Evolutionary conservation across 2,888 invertebrate genomes (phyloP), one percentile per base, ranked within the genome.

Genomic region (Drosophila falleni): DNA sequence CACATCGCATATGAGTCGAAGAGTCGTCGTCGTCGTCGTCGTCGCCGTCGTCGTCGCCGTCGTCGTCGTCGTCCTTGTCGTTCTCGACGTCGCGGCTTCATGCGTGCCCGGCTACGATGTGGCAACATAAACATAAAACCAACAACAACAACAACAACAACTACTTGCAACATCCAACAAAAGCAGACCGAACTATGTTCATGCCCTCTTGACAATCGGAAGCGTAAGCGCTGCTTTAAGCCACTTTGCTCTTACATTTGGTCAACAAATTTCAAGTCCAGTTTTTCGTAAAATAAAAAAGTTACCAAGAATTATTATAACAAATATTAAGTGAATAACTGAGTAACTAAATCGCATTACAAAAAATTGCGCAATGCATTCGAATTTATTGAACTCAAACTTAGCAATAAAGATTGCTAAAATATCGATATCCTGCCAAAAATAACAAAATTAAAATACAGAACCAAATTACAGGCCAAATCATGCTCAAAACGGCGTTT

Each of bases 81-180:
- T 60, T 31, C 56, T 66, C 53, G 44, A 67, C 69, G 68, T 72
- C 86, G 74, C 70, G 62, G 71, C 59, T 73, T 69, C 69, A 78
- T 86, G 89, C 87, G 84, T 88, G 84, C 80, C 68, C 78, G 71
- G 59, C 81, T 70, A 70, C 75, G 75, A 65, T 84, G 85, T 81
- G 89, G 89, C 85, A 81, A 86, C 88, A 87, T 85, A 87, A 87
- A 89, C 89, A 85, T 81, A 66, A 76, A 70, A 64, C 49, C 74
- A 81, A 75, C 61, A 71, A 53, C 59, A 64, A 75, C 61, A 71
- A 53, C 59, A 64, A 54, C 61, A 70, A 56, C 60, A 60, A 54
- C 62, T 37, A 35, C 63, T 63, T 56, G 56, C 62, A 62, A 53
- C 60, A 64, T 31, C 39, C 72, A 58, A 44, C 65, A 71, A 33